Evolutionary conservation across 2,888 invertebrate genomes (phyloP).

Genomic region (Synanthedon formicaeformis): DNA sequence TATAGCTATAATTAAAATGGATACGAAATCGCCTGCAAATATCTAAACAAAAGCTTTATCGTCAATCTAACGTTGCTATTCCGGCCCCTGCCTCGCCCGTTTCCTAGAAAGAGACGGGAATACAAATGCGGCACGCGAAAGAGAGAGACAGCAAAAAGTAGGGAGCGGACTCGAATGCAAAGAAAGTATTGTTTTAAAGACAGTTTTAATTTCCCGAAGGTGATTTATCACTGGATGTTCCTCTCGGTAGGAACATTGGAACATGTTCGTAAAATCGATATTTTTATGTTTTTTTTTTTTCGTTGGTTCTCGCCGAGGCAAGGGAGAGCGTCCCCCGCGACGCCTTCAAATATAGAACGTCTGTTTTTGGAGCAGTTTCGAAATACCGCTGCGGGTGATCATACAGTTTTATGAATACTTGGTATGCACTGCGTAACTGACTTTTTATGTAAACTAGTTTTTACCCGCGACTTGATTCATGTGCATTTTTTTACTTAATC

Average conservation of each 20-base stretch:
- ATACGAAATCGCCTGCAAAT: conserved; percentile 17
- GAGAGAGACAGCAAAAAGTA: conserved; percentile 15
- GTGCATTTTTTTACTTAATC: too few relatives aligned
- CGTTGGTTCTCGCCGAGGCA: conserved; percentile 8
- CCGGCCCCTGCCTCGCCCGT: conserved; percentile 8
- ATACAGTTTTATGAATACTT: conserved; percentile 17
- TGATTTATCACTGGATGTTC: conserved; percentile 61
- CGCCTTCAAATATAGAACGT: conserved; percentile 59
- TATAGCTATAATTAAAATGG: conserved; percentile 15
- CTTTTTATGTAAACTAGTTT: too few relatives aligned
- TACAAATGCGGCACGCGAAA: conserved; percentile 9
- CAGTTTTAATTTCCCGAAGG: conserved; percentile 71
- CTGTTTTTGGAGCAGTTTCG: conserved; percentile 42
- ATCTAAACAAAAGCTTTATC: conserved; percentile 18
- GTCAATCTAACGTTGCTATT: conserved; percentile 14
- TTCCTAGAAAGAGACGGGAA: conserved; percentile 10
- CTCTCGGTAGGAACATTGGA: conserved; percentile 27
- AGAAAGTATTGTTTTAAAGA: conserved; percentile 67
- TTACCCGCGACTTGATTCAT: too few relatives aligned
- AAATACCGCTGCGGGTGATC: conserved; percentile 62
- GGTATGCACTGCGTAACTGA: conserved; percentile 1
- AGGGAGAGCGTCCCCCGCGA: conserved; percentile 54
- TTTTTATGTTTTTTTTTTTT: conserved; percentile 26
- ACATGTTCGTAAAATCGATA: conserved; percentile 35
- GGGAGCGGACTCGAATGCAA: conserved; percentile 37